Percentiles rank a stretch among this genome's conserved stretches.
These are phyloP conservation scores for Lasioglossum malachurum DNA, from an alignment of 2,888 invertebrate species.

Conservation along the genomic window DNA sequence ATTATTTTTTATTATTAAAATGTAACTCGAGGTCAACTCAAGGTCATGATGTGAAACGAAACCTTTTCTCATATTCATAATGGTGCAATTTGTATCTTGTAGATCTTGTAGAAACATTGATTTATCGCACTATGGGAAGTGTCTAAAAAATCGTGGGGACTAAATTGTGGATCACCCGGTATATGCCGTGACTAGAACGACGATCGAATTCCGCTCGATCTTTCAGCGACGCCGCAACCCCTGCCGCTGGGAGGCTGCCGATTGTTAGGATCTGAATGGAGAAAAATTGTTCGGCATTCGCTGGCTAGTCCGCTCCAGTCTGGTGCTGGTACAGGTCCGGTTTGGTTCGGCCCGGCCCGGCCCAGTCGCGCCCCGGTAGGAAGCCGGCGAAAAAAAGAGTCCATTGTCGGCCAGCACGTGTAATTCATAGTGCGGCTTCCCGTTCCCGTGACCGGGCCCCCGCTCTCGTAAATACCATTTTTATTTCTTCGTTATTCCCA, in stretches of 20 bases:
- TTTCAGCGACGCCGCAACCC: conserved; percentile 41
- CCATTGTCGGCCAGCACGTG: conserved; percentile 72
- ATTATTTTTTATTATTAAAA: too few species aligned
- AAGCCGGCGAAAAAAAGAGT: conserved; percentile 57
- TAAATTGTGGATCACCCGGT: neutral
- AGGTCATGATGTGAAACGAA: too few species aligned
- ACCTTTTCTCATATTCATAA: too few species aligned
- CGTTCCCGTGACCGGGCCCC: conserved; percentile 37
- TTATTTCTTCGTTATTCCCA: conserved; percentile 59
- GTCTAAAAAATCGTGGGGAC: too few species aligned
- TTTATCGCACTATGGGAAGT: too few species aligned
- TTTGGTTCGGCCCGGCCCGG: neutral
- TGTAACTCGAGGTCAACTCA: too few species aligned
- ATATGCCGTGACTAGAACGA: conserved; percentile 55
- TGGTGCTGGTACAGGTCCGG: neutral
- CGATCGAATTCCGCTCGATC: conserved; percentile 68
- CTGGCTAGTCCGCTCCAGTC: conserved; percentile 22
- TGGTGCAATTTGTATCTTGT: too few species aligned
- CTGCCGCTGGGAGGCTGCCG: conserved; percentile 30
- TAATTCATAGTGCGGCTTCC: conserved; percentile 73
- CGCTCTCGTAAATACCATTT: conserved; percentile 53
- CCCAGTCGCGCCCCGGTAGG: conserved; percentile 39
- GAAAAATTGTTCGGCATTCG: conserved; percentile 72
- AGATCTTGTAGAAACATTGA: too few species aligned
- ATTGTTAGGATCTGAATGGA: conserved; percentile 73